phyloP scores from a whole-genome alignment of 2,888 invertebrate species.

The Sinhomidia bicolor region DNA sequence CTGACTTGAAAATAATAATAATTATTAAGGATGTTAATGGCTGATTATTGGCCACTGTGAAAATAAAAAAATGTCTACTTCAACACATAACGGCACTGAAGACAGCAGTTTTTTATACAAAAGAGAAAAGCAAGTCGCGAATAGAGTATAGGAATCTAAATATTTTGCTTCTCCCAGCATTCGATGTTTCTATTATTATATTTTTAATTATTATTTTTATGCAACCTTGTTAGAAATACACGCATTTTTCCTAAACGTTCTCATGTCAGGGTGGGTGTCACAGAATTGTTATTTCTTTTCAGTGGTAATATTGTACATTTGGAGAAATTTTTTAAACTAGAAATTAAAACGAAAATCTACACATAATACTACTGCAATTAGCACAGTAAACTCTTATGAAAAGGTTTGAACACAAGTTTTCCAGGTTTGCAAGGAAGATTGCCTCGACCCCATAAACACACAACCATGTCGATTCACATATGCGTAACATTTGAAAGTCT shows the following conservation, averaged over 20 bases:
- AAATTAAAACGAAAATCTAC: slow-evolving; percentile 10
- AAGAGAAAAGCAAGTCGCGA: too few species aligned
- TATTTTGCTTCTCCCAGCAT: too few species aligned
- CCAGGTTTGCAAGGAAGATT: slow-evolving; percentile 67
- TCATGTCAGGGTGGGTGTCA: neutral
- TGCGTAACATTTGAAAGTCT: slow-evolving; percentile 50
- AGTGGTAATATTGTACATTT: neutral
- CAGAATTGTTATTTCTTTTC: neutral
- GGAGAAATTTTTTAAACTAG: neutral
- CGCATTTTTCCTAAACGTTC: neutral
- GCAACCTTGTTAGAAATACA: too few species aligned
- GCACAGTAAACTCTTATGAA: slow-evolving; percentile 47
- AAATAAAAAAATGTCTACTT: neutral
- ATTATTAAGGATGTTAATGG: neutral
- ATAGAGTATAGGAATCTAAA: too few species aligned
- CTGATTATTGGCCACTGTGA: neutral
- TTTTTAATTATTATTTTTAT: too few species aligned
- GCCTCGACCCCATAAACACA: slow-evolving; percentile 59
- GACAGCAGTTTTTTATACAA: too few species aligned
- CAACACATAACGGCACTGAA: neutral
- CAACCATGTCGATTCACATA: slow-evolving; percentile 63
- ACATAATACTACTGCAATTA: slow-evolving; percentile 40
- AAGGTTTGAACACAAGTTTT: slow-evolving; percentile 68
- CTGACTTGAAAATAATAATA: neutral
- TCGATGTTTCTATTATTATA: too few species aligned